phyloP scores from a whole-genome alignment of 2,797 vertebrate species.

The Gorsachius magnificus region DNA sequence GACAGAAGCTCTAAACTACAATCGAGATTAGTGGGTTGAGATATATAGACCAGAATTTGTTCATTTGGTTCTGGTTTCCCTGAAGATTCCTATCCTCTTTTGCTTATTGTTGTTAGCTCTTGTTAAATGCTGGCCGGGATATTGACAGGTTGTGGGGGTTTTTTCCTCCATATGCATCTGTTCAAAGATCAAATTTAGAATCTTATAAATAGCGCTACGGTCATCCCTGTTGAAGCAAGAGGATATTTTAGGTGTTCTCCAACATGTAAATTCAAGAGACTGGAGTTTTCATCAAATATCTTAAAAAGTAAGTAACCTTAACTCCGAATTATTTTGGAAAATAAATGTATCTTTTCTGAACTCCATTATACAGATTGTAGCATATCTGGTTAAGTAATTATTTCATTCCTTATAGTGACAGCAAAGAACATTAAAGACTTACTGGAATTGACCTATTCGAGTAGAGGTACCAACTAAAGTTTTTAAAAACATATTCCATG shows the following conservation, averaged over 20 bases:
- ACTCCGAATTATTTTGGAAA: slow-evolving; percentile 19
- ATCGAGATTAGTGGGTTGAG: neutral
- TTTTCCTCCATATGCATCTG: slow-evolving; percentile 65
- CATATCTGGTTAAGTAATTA: neutral
- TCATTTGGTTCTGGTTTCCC: neutral
- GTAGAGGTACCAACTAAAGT: slow-evolving; percentile 2
- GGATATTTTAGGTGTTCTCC: slow-evolving; percentile 53
- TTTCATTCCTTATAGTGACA: neutral
- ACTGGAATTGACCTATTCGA: neutral
- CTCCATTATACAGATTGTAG: neutral
- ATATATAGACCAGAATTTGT: neutral
- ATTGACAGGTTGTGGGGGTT: neutral
- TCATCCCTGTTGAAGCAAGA: slow-evolving; percentile 50
- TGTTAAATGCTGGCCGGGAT: slow-evolving; percentile 11
- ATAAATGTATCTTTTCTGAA: neutral
- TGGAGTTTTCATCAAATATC: slow-evolving; percentile 28
- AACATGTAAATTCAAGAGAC: slow-evolving; percentile 32
- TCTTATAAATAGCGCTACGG: slow-evolving; percentile 73
- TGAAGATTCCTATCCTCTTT: neutral
- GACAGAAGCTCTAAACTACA: neutral
- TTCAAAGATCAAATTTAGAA: slow-evolving; percentile 79
- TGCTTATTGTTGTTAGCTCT: slow-evolving; percentile 25
- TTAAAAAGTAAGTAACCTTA: slow-evolving; percentile 66
- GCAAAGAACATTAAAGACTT: neutral
- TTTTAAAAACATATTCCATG: neutral